Evolutionary conservation across 2,888 invertebrate species (phyloP).

Genomic region (Euphydryas editha): DNA sequence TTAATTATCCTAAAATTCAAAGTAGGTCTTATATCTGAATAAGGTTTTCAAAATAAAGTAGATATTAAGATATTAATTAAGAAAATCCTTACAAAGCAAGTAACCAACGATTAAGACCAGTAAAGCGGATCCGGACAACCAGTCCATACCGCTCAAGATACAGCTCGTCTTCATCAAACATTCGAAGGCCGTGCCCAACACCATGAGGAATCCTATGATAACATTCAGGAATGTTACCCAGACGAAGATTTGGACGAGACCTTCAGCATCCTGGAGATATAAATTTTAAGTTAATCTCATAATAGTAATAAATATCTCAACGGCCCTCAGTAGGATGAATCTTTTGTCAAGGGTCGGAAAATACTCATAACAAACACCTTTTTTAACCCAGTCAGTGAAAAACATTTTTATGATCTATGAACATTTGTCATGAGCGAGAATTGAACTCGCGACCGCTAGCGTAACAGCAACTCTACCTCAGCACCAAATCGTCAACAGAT

Average conservation of each 20-base stretch:
- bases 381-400: too few relatives aligned
- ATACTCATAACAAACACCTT: too few relatives aligned
- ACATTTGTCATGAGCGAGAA: too few relatives aligned
- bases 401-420: too few relatives aligned
- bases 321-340: too few relatives aligned
- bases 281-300: too few relatives aligned
- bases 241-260: slow-evolving; percentile 57
- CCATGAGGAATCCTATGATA: slow-evolving; percentile 48
- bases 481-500: too few relatives aligned
- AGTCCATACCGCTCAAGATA: slow-evolving; percentile 51
- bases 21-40: neutral
- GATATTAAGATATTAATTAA: neutral
- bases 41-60: neutral
- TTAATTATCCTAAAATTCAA: neutral
- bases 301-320: too few relatives aligned
- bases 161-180: slow-evolving; percentile 48
- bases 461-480: too few relatives aligned
- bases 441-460: too few relatives aligned
- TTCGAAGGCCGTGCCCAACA: slow-evolving; percentile 42
- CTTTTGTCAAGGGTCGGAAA: too few relatives aligned
- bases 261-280: slow-evolving; percentile 54
- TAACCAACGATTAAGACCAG: slow-evolving; percentile 45
- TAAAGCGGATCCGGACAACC: slow-evolving; percentile 49
- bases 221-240: slow-evolving; percentile 52
- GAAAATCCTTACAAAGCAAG: slow-evolving; percentile 52